Evolutionary conservation across 2,888 invertebrate species (phyloP), one percentile per base, ranked within the genome.

Genomic region (Plebejus melissa): DNA sequence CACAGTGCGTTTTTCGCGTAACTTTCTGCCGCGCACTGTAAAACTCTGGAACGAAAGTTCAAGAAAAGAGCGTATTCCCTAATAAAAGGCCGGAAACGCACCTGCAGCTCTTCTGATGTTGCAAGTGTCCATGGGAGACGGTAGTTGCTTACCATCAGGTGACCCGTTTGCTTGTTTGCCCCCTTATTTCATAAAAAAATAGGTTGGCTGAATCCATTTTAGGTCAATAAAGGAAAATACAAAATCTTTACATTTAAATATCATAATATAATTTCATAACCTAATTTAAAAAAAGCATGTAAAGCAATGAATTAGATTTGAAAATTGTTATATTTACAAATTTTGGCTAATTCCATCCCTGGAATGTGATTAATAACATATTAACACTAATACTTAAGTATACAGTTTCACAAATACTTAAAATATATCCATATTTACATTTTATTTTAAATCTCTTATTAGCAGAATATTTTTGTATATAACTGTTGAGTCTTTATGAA

Each of bases 291-390:
- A 65, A 74, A 74, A 78, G 77, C 76, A 76, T 79, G 78, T 77
- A 80, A 80, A 80, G 79, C 79, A 80, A 65, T 65, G 65, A 65
- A 78, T 77, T 76, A 78, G 76, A 74, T 76, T 78, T 74, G 77
- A 77, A 75, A 75, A 77, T 70, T 58, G 72, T 77, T 81, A 77
- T 83, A 84, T 85, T 82, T 85, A 85, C 84, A 85, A 81, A 82
- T 85, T 85, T 87, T 86, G 85, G 83, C 88, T 88, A 88, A 88
- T 90, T 90, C 90, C 90, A 89, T 88, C 77, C 83, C 82, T 88
- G 91, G 91, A 92, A 90, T 91, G 90, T 90, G 83, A 84, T 83
- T 84, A 82, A 79, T 83, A 79, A 77, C 76, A 78, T 79, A 57
- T 79, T 80, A 83, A 83, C 79, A 83, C 83, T 85, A 85, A 84